Evolutionary conservation across 2,797 vertebrate genomes (phyloP).

Genomic region (Siniperca obscura): DNA sequence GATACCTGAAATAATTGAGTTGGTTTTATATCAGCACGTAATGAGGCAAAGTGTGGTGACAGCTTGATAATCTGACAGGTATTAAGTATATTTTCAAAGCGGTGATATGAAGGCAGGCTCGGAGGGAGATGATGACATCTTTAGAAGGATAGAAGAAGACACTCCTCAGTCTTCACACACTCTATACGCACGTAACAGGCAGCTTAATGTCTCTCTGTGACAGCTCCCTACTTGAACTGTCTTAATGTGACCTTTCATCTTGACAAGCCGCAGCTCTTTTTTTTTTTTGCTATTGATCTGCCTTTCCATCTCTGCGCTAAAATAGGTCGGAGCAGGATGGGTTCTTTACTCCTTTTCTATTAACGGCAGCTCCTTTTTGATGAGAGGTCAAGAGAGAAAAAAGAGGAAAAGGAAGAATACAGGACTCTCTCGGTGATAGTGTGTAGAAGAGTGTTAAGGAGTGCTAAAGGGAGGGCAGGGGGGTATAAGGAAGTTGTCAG

Average conservation of each 20-base stretch:
- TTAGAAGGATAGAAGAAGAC: slow-evolving; percentile 37
- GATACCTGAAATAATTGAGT: slow-evolving; percentile 34
- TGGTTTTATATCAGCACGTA: slow-evolving; percentile 14
- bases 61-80: slow-evolving; percentile 42
- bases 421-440: not conserved
- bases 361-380: slow-evolving; percentile 25
- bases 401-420: not conserved
- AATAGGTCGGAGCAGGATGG: slow-evolving; percentile 24
- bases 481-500: slow-evolving; percentile 19
- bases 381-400: slow-evolving; percentile 15
- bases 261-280: slow-evolving; percentile 5
- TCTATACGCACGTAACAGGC: slow-evolving; percentile 3
- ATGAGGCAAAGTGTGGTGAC: slow-evolving; percentile 22
- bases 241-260: slow-evolving; percentile 60
- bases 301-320: slow-evolving; percentile 23
- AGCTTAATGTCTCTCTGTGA: slow-evolving; percentile 20
- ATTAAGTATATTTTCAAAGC: slow-evolving; percentile 28
- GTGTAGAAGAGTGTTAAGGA: slow-evolving; percentile 11
- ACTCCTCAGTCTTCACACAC: slow-evolving; percentile 25
- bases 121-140: slow-evolving; percentile 32
- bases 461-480: slow-evolving; percentile 11
- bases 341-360: slow-evolving; percentile 12
- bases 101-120: slow-evolving; percentile 29
- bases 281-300: slow-evolving; percentile 33
- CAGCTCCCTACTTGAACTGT: slow-evolving; percentile 31